phyloP scores from a whole-genome alignment of 2,797 vertebrate genomes.

The Ctenosaura bakeri region DNA sequence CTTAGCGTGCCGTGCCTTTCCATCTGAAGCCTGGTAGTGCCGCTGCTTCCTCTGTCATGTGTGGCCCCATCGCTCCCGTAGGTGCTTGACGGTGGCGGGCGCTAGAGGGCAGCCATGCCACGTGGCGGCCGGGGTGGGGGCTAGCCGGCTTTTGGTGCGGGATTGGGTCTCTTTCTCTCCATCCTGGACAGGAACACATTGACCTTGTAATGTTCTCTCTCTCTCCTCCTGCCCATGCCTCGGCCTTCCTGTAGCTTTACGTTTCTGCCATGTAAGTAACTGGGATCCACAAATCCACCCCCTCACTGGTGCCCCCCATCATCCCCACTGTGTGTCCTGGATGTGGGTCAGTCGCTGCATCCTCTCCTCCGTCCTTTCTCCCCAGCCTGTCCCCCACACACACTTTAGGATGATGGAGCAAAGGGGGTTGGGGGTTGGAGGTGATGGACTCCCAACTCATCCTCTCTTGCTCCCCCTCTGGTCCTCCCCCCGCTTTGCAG shows the following conservation, averaged over 20 bases:
- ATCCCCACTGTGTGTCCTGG: not conserved
- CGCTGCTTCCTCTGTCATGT: not conserved
- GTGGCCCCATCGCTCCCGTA: not conserved
- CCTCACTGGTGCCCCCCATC: not conserved
- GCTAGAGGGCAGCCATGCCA: not conserved
- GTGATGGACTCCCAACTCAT: not conserved
- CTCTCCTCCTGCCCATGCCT: constrained; percentile 82
- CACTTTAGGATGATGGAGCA: not conserved
- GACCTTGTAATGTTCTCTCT: constrained; percentile 79
- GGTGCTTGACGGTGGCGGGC: not conserved
- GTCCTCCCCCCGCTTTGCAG: not conserved
- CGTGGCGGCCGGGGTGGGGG: not conserved
- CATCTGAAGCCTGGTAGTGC: not conserved
- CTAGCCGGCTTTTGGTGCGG: not conserved
- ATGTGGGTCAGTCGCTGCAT: not conserved
- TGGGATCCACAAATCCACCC: constrained; percentile 11
- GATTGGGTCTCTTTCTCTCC: not conserved
- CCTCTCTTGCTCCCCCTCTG: too few species aligned
- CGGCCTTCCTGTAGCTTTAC: constrained; percentile 89
- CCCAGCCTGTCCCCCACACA: not conserved
- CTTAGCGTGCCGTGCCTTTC: too few species aligned
- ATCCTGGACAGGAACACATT: constrained; percentile 16
- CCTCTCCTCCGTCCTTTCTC: not conserved
- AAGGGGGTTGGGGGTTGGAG: not conserved
- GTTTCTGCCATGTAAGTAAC: constrained; percentile 98